Conservation (phyloP, 2,113 vertebrate genomes). For the Illadopsis cleaveri region DNA sequence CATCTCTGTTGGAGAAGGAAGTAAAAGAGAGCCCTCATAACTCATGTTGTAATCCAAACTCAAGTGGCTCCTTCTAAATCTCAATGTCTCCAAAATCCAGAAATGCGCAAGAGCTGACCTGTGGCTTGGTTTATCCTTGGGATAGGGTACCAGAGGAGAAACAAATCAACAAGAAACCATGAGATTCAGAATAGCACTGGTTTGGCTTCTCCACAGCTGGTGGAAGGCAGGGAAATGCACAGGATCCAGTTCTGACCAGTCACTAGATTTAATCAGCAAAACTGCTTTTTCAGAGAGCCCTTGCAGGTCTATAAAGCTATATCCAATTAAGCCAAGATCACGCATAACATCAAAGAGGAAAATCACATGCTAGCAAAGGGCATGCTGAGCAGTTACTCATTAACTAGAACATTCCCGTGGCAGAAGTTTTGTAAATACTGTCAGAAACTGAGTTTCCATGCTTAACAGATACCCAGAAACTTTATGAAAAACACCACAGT, state of each 20-base stretch:
- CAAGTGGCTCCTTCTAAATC: background rate
- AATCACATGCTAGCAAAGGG: conserved; percentile 53
- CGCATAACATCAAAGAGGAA: conserved; percentile 43
- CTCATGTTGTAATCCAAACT: background rate
- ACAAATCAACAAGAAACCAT: background rate
- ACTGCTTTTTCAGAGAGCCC: background rate
- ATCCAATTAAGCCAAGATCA: conserved; percentile 47
- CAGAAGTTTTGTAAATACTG: conserved; percentile 25
- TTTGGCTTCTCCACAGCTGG: background rate
- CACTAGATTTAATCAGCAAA: conserved; percentile 43
- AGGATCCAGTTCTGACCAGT: conserved; percentile 31
- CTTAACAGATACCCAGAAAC: background rate
- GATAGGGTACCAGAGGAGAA: background rate
- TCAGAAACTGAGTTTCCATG: background rate
- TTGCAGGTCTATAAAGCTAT: conserved; percentile 17
- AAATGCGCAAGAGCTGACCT: background rate
- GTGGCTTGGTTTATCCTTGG: background rate
- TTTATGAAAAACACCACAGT: background rate
- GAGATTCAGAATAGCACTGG: background rate
- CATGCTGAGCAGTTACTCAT: conserved; percentile 28
- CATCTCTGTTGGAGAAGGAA: background rate
- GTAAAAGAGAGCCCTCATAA: background rate
- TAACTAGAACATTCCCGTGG: conserved; percentile 47
- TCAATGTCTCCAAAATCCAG: background rate
- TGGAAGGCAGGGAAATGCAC: background rate